Conservation (phyloP, 2,797 vertebrate species). For the Megaceryle alcyon region DNA sequence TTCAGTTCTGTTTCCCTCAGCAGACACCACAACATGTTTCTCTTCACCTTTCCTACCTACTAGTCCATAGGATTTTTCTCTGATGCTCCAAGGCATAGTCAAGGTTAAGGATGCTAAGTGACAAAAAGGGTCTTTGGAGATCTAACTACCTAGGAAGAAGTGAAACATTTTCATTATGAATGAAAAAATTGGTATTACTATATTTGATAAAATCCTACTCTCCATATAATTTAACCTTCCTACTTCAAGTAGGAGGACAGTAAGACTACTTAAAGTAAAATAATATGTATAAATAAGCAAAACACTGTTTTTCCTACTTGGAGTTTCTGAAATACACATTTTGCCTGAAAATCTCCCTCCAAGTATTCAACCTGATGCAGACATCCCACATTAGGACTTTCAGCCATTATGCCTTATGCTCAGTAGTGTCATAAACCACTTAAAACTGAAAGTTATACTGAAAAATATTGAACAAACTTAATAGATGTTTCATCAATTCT, state of each 20-base stretch:
- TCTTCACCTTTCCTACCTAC: neutral
- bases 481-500: neutral
- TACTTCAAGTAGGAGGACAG: neutral
- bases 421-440: neutral
- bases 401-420: neutral
- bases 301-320: neutral
- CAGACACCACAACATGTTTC: neutral
- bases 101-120: neutral
- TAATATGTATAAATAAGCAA: neutral
- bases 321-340: neutral
- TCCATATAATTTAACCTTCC: neutral
- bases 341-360: neutral
- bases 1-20: neutral
- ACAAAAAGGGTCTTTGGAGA: neutral
- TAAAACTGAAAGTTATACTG: neutral
- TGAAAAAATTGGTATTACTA: neutral
- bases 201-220: neutral
- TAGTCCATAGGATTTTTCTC: neutral
- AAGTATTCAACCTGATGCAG: neutral
- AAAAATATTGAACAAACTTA: conserved; percentile 11
- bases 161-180: neutral
- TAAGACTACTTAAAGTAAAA: neutral
- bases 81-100: neutral
- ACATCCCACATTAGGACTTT: neutral
- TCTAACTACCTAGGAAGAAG: neutral